Percentiles rank a stretch among this genome's conserved stretches.
phyloP scores from a whole-genome alignment of 2,888 invertebrate genomes.

The Epiblema foenella region DNA sequence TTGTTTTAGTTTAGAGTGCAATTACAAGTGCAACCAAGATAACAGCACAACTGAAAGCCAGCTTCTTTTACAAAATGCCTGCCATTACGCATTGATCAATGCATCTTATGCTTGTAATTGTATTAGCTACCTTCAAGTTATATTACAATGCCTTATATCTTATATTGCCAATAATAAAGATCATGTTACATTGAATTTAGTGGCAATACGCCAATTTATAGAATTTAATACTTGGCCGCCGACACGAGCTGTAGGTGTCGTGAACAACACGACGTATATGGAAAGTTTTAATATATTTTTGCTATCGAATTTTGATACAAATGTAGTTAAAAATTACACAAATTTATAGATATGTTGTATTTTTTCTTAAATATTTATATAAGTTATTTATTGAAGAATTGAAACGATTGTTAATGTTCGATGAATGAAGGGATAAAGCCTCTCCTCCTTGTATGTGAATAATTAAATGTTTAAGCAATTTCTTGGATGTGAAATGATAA shows the following conservation, averaged over 20 bases:
- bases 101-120: no score
- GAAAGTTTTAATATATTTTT: constrained; percentile 32
- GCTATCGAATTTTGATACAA: constrained; percentile 28
- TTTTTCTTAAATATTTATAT: constrained; percentile 32
- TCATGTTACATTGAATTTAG: background rate
- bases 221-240: constrained; percentile 1
- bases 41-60: no score
- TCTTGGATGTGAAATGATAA: constrained; percentile 17
- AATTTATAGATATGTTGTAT: constrained; percentile 23
- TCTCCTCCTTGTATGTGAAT: constrained; percentile 26
- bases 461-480: constrained; percentile 43
- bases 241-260: constrained; percentile 20
- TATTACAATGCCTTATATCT: background rate
- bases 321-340: constrained; percentile 16
- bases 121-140: background rate
- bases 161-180: background rate
- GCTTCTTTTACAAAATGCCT: no score
- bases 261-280: constrained; percentile 6
- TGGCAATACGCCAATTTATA: constrained; percentile 1
- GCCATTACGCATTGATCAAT: no score
- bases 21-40: no score
- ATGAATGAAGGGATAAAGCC: constrained; percentile 20
- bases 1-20: no score
- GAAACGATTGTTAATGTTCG: constrained; percentile 18
- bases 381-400: constrained; percentile 32